Evolutionary conservation across 2,113 vertebrate species (phyloP).

Genomic region (Spermophilus dauricus): DNA sequence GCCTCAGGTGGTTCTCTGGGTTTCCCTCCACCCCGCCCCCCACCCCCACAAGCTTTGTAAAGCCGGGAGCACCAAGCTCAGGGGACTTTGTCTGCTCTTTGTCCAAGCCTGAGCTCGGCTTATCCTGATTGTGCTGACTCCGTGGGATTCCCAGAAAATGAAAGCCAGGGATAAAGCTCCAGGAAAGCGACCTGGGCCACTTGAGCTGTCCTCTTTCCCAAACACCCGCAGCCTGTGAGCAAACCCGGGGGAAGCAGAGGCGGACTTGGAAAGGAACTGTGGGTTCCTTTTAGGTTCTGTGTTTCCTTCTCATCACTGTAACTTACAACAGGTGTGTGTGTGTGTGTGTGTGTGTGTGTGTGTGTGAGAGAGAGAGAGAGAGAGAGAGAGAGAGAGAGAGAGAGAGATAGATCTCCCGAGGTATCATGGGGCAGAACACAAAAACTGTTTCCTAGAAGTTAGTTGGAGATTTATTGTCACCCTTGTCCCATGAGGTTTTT

Average conservation of each 20-base stretch:
- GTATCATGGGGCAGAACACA: background rate
- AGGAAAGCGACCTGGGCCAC: background rate
- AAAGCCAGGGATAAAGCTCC: background rate
- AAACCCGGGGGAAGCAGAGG: background rate
- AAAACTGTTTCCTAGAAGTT: background rate
- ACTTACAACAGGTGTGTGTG: background rate
- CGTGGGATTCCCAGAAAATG: conserved; percentile 14
- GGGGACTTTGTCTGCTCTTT: background rate
- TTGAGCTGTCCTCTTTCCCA: background rate
- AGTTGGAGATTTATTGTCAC: background rate
- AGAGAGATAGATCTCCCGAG: background rate
- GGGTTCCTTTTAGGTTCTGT: background rate
- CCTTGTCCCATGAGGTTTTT: background rate
- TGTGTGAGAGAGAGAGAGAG: background rate
- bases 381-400: no score
- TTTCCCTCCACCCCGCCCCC: fast-evolving
- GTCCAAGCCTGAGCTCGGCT: background rate
- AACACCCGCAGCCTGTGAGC: fast-evolving
- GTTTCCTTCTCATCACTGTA: background rate
- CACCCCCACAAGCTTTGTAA: fast-evolving
- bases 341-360: background rate
- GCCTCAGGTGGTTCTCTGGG: fast-evolving
- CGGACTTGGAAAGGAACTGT: background rate
- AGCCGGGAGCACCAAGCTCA: background rate
- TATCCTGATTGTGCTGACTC: background rate